Base-by-base conservation (phyloP, 2,113 vertebrate species). In the Platanista minor region DNA sequence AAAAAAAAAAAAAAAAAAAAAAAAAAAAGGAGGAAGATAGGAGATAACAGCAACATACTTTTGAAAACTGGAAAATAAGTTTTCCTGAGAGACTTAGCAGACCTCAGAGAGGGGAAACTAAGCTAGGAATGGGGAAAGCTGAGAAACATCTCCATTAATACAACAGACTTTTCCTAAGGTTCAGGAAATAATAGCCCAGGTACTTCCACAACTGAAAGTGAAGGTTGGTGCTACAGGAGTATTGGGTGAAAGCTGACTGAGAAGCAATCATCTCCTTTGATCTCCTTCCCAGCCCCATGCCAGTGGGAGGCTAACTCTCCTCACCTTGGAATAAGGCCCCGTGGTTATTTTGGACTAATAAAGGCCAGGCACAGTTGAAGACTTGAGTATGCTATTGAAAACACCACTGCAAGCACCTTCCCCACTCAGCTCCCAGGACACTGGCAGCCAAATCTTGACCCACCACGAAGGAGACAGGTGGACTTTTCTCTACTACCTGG, bases 11-110 rank as follows among this genome's bases (percentile, higher is more conserved):
- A 75, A 29, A 43, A n/a, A 74, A 46, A 74, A 75, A 57, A 46
- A 87, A 77, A 52, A 52, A 75, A 29, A 43, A n/a, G 1, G 33
- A 82, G 36, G 11, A 94, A 91, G 29, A 49, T 2, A 77, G 13
- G 52, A 74, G 36, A 71, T n/a, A 86, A 43, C 6, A 75, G 46
- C 10, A 33, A 57, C 8, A 81, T 27, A 49, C 31, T 81, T 92
- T 92, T 94, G 49, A 97, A 92, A 80, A 69, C 1, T 90, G 66
- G 31, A 88, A 93, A 92, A 64, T 23, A 91, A 25, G 25, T 66
- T n/a, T n/a, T n/a, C 15, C 36, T 74, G 25, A 86, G 11, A 72
- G 23, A 31, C 17, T 83, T 90, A 74, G n/a, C 59, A 43, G 54
- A 52, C 8, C 4, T 25, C 43, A 66, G 8, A 93, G 49, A 85